Percentiles rank a stretch among this genome's conserved stretches.
phyloP scores from a whole-genome alignment of 2,113 vertebrate species.

The Sphyrna mokarran region DNA sequence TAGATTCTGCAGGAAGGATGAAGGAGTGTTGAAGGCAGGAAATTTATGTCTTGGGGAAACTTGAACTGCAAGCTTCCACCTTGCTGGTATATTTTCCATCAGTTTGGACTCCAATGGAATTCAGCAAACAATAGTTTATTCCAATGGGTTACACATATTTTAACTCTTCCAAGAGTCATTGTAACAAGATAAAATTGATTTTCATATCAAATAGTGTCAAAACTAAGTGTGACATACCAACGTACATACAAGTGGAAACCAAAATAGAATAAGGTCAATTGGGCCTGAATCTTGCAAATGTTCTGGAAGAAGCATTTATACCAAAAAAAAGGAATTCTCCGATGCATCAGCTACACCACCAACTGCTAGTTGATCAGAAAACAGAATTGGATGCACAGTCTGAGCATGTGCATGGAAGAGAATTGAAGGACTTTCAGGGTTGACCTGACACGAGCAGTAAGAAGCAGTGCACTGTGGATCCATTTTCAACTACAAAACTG shows the following conservation, averaged over 20 bases:
- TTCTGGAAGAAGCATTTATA: background rate
- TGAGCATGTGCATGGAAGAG: background rate
- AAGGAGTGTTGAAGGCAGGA: background rate
- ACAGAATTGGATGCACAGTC: background rate
- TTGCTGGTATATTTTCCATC: background rate
- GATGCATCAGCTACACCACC: background rate
- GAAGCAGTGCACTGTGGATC: background rate
- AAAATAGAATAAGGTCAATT: background rate
- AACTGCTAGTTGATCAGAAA: background rate
- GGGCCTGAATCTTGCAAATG: background rate
- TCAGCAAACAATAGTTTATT: background rate
- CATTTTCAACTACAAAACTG: background rate
- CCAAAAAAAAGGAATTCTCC: background rate
- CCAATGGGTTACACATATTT: background rate
- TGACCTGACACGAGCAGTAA: background rate
- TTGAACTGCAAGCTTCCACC: background rate
- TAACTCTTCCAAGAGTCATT: background rate
- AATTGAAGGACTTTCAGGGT: background rate
- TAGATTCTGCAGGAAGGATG: background rate
- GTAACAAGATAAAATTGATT: background rate
- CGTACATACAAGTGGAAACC: background rate
- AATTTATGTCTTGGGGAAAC: background rate
- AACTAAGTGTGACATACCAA: background rate
- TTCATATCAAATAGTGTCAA: background rate
- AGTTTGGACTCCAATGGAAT: background rate